These are phyloP conservation scores for Dunckerocampus dactyliophorus DNA, from an alignment of 2,113 vertebrate genomes.

Conservation along the genomic window DNA sequence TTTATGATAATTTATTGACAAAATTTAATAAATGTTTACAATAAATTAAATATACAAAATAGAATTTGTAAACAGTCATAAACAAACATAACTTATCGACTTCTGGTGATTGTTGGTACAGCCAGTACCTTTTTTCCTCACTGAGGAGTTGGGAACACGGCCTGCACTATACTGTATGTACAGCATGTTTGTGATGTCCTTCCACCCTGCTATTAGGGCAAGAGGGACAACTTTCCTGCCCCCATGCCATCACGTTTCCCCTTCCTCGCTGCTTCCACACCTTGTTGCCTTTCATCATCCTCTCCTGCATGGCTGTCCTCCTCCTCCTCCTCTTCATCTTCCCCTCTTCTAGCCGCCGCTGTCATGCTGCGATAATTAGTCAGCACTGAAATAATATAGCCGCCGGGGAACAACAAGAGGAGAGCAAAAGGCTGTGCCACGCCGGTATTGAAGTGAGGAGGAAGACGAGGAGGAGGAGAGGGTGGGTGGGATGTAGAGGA, in stretches of 20 bases:
- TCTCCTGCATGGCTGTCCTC: constrained; percentile 2
- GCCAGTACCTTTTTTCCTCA: too few species aligned
- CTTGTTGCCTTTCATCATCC: constrained; percentile 40
- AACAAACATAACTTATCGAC: too few species aligned
- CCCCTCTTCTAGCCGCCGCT: constrained; percentile 37
- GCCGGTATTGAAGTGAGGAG: constrained; percentile 20
- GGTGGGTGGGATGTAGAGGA: background rate
- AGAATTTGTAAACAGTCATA: too few species aligned
- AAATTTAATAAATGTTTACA: too few species aligned
- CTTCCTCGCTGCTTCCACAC: constrained; percentile 4
- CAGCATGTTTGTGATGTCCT: background rate
- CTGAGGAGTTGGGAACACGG: too few species aligned
- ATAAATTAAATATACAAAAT: too few species aligned
- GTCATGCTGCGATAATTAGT: constrained; percentile 66
- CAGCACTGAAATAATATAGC: constrained; percentile 65
- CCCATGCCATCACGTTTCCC: constrained; percentile 6
- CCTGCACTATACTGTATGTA: too few species aligned
- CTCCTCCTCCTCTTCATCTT: background rate
- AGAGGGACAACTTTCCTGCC: constrained; percentile 14
- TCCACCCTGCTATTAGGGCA: background rate
- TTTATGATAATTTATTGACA: too few species aligned
- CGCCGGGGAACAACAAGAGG: constrained; percentile 57
- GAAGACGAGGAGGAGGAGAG: background rate
- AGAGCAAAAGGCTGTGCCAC: constrained; percentile 54
- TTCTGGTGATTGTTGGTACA: too few species aligned